These are phyloP conservation scores for Gryllus bimaculatus DNA, from an alignment of 1,140 invertebrate genomes.

Conservation along the genomic window DNA sequence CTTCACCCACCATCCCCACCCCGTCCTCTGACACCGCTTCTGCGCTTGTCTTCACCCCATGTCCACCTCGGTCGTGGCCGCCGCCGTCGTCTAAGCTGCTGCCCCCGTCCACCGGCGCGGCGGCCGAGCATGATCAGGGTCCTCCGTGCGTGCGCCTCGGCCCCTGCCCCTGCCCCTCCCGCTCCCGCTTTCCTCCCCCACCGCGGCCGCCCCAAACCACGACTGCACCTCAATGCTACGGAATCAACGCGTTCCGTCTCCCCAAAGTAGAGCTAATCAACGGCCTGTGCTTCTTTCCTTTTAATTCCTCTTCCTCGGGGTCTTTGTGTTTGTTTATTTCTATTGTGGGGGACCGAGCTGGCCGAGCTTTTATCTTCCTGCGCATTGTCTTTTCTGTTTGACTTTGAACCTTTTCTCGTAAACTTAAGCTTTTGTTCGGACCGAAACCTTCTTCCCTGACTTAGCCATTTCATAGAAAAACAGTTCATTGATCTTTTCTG, in stretches of 20 bases:
- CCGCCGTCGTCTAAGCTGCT: too few species aligned
- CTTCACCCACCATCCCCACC: too few species aligned
- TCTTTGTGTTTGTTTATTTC: constrained; percentile 5
- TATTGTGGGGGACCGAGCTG: not conserved
- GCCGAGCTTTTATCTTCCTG: not conserved
- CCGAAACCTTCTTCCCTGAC: not conserved
- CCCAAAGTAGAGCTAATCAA: not conserved
- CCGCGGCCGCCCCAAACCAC: not conserved
- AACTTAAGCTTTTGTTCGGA: constrained; percentile 4
- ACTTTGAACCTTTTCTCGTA: not conserved
- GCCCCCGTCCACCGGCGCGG: too few species aligned
- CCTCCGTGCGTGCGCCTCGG: too few species aligned
- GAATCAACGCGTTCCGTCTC: not conserved
- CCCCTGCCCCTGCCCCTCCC: not conserved
- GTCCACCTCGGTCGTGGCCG: too few species aligned
- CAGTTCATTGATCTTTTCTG: not conserved
- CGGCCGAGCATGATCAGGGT: too few species aligned
- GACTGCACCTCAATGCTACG: not conserved
- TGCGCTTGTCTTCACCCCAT: too few species aligned
- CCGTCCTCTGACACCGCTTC: too few species aligned
- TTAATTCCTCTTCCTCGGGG: not conserved
- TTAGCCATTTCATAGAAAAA: constrained; percentile 5
- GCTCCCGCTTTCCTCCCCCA: too few species aligned
- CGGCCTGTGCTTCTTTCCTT: not conserved
- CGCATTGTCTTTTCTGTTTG: not conserved